These are phyloP conservation scores for Ochropleura leucogaster DNA, from an alignment of 2,888 invertebrate genomes.

Conservation along the genomic window DNA sequence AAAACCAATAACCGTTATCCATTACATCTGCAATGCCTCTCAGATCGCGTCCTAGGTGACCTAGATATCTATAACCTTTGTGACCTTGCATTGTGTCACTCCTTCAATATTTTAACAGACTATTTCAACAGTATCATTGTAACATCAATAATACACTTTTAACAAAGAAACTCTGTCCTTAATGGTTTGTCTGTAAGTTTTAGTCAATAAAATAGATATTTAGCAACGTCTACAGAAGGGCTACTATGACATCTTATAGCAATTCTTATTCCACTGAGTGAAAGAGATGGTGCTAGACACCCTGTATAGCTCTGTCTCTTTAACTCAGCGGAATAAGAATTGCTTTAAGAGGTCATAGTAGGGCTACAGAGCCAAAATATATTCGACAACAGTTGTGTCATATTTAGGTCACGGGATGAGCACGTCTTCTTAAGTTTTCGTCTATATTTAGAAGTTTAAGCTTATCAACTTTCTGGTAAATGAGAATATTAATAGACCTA, in stretches of 20 bases:
- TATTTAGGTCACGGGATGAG: slow-evolving; percentile 37
- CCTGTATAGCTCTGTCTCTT: too few species aligned
- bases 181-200: slow-evolving; percentile 5
- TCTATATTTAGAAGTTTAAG: slow-evolving; percentile 18
- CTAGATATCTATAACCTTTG: slow-evolving; percentile 17
- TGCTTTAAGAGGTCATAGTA: too few species aligned
- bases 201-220: slow-evolving; percentile 20
- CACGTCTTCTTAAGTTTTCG: background rate
- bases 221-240: background rate
- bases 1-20: background rate
- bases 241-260: too few species aligned
- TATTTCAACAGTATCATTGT: background rate
- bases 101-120: background rate
- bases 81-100: slow-evolving; percentile 10
- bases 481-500: slow-evolving; percentile 1
- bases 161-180: background rate
- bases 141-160: background rate
- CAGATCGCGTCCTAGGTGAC: slow-evolving; percentile 1
- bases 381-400: slow-evolving; percentile 19
- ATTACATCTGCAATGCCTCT: background rate
- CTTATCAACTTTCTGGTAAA: background rate
- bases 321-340: too few species aligned
- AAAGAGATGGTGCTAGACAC: too few species aligned
- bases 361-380: slow-evolving; percentile 22
- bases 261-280: too few species aligned